A percentile compares a stretch with the other conserved stretches of the same genome.
phyloP scores from a whole-genome alignment of 2,113 vertebrate species.

The human (Homo sapiens) region GRCh38 chr2:182892501-182893000 shows the following conservation, averaged over 20 bases:
- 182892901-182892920: not conserved
- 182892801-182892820: not conserved
- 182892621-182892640: not conserved
- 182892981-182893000: too few species aligned
- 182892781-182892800: not conserved
- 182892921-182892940: not conserved
- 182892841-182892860: not conserved
- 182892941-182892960: too few species aligned
- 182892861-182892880: not conserved
- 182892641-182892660: not conserved
- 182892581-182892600: not conserved
- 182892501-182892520: not conserved
- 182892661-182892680: not conserved
- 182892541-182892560: not conserved
- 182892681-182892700: not conserved
- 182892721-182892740: not conserved
- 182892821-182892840: not conserved
- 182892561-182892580: not conserved
- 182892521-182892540: not conserved
- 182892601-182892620: slow-evolving; percentile 25
- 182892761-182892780: not conserved
- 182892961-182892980: too few species aligned
- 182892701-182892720: not conserved
- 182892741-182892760: not conserved
- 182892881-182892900: not conserved